These are phyloP conservation scores for Equus przewalskii DNA, from an alignment of 2,113 vertebrate genomes.

Conservation along the genomic window DNA sequence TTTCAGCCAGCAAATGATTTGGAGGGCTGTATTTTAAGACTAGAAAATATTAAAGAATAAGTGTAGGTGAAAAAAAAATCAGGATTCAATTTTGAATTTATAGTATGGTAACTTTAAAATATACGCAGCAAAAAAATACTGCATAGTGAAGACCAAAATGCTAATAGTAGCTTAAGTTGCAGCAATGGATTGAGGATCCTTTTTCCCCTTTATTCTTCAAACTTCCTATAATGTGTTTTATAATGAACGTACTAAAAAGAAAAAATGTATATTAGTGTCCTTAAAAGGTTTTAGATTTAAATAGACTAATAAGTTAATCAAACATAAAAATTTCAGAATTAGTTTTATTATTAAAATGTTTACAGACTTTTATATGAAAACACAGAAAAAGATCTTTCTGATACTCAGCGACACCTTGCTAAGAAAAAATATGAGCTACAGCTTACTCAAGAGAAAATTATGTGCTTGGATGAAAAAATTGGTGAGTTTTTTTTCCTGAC, in stretches of 20 bases:
- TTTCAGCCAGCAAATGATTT: constrained; percentile 51
- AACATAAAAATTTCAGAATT: constrained; percentile 74
- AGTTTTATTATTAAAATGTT: constrained; percentile 83
- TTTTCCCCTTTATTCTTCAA: constrained; percentile 25
- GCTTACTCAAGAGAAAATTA: constrained; percentile 89
- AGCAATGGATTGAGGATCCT: not conserved
- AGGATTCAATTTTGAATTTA: constrained; percentile 54
- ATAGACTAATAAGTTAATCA: constrained; percentile 58
- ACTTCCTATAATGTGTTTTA: constrained; percentile 30
- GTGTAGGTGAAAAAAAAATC: constrained; percentile 31
- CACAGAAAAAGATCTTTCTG: constrained; percentile 88
- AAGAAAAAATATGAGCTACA: constrained; percentile 90
- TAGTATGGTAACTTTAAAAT: constrained; percentile 47
- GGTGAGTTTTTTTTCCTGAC: constrained; percentile 84
- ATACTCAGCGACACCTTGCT: constrained; percentile 87
- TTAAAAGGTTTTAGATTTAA: constrained; percentile 71
- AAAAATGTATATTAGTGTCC: not conserved
- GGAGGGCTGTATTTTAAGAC: not conserved
- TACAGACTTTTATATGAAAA: constrained; percentile 90
- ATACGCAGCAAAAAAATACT: not conserved
- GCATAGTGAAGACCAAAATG: not conserved
- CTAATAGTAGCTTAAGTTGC: constrained; percentile 8
- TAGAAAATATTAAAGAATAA: constrained; percentile 59
- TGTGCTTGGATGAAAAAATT: constrained; percentile 89
- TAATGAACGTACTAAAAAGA: constrained; percentile 17